Evolutionary conservation across 2,888 invertebrate species (phyloP).

Genomic region (Carabus problematicus): DNA sequence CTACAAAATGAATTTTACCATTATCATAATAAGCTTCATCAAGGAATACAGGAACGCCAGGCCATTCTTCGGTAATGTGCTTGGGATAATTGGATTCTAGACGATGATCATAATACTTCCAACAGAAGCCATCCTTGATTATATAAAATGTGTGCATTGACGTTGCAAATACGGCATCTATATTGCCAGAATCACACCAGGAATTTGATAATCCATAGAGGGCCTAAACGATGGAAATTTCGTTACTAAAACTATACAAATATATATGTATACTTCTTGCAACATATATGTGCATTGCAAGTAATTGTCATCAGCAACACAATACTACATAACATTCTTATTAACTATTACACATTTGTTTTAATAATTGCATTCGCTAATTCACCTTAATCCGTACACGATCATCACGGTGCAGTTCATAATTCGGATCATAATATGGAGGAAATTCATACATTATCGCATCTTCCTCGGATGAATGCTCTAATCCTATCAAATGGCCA

Average conservation of each 20-base stretch:
- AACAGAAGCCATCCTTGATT: slow-evolving; percentile 3
- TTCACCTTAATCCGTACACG: slow-evolving; percentile 21
- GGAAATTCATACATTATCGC: slow-evolving; percentile 44
- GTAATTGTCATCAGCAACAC: too few relatives aligned
- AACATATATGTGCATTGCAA: too few relatives aligned
- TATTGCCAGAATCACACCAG: slow-evolving; percentile 2
- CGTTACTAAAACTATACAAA: too few relatives aligned
- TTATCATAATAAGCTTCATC: slow-evolving; percentile 13
- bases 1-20: slow-evolving; percentile 22
- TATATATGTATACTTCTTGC: too few relatives aligned
- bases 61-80: slow-evolving; percentile 17
- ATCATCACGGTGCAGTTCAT: slow-evolving; percentile 18
- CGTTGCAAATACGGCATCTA: slow-evolving; percentile 14
- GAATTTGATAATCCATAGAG: slow-evolving; percentile 13
- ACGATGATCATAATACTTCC: slow-evolving; percentile 6
- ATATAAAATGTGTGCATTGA: not conserved
- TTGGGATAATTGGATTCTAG: slow-evolving; percentile 10
- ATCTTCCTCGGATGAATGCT: slow-evolving; percentile 38
- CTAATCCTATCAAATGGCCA: slow-evolving; percentile 47
- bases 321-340: too few relatives aligned
- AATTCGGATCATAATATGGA: slow-evolving; percentile 22
- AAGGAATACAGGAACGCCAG: not conserved
- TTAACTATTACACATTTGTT: too few relatives aligned
- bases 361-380: too few relatives aligned
- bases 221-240: not conserved